These are phyloP conservation scores for Eupelmus urozonus DNA, from an alignment of 2,888 invertebrate genomes.

Conservation along the genomic window DNA sequence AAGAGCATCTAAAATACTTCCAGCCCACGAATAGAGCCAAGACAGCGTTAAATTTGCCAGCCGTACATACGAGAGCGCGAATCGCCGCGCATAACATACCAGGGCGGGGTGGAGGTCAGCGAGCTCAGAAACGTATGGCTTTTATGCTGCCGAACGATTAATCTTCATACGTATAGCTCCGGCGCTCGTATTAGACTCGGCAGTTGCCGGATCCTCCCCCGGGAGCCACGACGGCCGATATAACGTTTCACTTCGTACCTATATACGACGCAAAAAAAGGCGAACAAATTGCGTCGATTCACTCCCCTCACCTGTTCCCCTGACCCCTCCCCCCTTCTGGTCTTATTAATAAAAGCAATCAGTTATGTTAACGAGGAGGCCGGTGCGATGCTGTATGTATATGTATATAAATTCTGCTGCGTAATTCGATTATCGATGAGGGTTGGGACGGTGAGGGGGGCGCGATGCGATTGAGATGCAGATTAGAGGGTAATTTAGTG, in stretches of 20 bases:
- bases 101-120: slow-evolving; percentile 45
- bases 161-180: slow-evolving; percentile 67
- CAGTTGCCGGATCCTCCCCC: slow-evolving; percentile 66
- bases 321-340: background rate
- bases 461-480: background rate
- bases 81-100: too few species aligned
- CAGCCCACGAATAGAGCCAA: background rate
- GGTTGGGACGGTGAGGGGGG: background rate
- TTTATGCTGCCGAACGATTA: slow-evolving; percentile 69
- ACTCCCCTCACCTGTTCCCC: slow-evolving; percentile 46
- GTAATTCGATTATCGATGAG: background rate
- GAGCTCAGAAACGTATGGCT: slow-evolving; percentile 67
- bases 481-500: background rate
- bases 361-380: slow-evolving; percentile 42
- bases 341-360: slow-evolving; percentile 56
- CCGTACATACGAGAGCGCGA: background rate
- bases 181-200: slow-evolving; percentile 67
- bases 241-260: slow-evolving; percentile 70
- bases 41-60: slow-evolving; percentile 44
- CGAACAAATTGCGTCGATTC: slow-evolving; percentile 48
- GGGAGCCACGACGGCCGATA: slow-evolving; percentile 66
- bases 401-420: background rate
- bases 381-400: background rate
- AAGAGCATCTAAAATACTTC: background rate
- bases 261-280: slow-evolving; percentile 51